phyloP scores from a whole-genome alignment of 1,140 invertebrate species.

The Ceratina calcarata region DNA sequence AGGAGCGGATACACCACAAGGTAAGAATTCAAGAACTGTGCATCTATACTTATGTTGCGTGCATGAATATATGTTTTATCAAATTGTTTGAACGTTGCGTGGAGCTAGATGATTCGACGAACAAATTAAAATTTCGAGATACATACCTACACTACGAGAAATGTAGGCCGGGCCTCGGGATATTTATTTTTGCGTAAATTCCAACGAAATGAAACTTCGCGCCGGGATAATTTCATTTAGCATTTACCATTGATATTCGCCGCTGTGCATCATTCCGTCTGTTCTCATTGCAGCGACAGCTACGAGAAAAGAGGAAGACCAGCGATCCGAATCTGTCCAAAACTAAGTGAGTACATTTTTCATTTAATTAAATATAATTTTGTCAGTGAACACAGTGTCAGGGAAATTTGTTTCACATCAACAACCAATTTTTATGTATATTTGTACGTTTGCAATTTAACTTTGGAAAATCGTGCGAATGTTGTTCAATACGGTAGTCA shows the following conservation, averaged over 20 bases:
- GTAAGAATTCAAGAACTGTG: conserved; percentile 69
- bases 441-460: no score
- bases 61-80: background rate
- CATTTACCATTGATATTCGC: background rate
- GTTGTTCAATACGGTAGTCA: background rate
- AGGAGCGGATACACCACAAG: conserved; percentile 82
- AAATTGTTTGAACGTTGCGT: background rate
- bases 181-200: background rate
- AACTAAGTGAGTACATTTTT: conserved; percentile 82
- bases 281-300: conserved; percentile 82
- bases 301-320: conserved; percentile 86
- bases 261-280: conserved; percentile 21
- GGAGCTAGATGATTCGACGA: background rate
- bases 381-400: no score
- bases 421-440: no score
- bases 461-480: background rate
- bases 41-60: no score
- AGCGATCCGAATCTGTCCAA: conserved; percentile 88
- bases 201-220: background rate
- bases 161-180: background rate
- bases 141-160: background rate
- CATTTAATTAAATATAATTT: background rate
- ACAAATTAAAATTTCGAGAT: background rate
- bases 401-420: no score
- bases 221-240: background rate